phyloP scores from a whole-genome alignment of 2,113 vertebrate species.

The Shinisaurus crocodilurus region DNA sequence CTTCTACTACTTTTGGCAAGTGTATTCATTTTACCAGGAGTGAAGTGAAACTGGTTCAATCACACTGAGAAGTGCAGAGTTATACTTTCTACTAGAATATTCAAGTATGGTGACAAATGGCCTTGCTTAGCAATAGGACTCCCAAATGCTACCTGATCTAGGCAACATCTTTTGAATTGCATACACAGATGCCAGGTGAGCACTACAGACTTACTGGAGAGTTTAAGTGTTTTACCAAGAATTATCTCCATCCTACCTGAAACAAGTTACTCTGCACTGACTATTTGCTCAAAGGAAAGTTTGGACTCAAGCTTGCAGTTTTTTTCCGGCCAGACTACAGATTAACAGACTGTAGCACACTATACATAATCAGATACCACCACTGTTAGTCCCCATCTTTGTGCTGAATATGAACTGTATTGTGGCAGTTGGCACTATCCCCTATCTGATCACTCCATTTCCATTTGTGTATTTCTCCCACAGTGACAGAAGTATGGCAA shows the following conservation, averaged over 20 bases:
- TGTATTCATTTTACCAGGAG: neutral
- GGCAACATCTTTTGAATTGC: neutral
- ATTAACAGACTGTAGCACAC: no score
- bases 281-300: neutral
- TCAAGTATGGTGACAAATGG: neutral
- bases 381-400: no score
- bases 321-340: neutral
- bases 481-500: no score
- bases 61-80: neutral
- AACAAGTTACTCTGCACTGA: neutral
- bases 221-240: no score
- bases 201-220: neutral
- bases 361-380: neutral
- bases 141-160: constrained; percentile 31
- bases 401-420: no score
- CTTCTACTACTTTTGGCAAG: neutral
- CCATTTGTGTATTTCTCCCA: neutral
- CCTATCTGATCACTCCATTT: neutral
- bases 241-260: neutral
- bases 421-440: neutral
- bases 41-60: neutral
- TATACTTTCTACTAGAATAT: neutral
- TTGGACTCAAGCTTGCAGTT: neutral
- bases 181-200: neutral
- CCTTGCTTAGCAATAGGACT: neutral